Conservation (phyloP, 1,140 invertebrate genomes). For the Venturia canescens region DNA sequence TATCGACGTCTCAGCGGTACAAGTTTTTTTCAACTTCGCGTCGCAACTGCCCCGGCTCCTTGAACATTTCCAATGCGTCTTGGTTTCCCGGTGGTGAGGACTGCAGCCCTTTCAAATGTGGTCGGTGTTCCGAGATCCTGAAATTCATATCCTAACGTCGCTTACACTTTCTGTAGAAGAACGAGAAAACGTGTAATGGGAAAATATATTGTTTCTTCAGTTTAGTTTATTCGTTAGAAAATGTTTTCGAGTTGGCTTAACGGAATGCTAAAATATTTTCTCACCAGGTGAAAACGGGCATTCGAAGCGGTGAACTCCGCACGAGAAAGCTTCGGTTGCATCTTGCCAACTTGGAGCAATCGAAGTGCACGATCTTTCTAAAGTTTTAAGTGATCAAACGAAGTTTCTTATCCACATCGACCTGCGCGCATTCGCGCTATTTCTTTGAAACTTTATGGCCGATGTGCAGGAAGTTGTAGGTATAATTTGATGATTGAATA, state of each 20-base stretch:
- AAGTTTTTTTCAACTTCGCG: neutral
- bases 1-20: neutral
- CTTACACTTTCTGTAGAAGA: neutral
- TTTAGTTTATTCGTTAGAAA: no score
- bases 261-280: no score
- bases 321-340: no score
- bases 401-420: neutral
- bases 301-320: no score
- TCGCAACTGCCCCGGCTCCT: neutral
- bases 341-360: no score
- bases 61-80: neutral
- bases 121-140: neutral
- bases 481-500: neutral
- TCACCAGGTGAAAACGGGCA: no score
- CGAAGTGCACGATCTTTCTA: no score
- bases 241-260: no score
- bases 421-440: neutral
- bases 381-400: neutral
- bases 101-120: neutral
- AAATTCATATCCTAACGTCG: neutral
- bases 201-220: no score
- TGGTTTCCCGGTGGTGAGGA: neutral
- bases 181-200: no score
- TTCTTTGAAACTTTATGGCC: neutral
- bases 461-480: slow-evolving; percentile 9